Conservation (phyloP, 2,888 invertebrate species). For the Volucella inflata region DNA sequence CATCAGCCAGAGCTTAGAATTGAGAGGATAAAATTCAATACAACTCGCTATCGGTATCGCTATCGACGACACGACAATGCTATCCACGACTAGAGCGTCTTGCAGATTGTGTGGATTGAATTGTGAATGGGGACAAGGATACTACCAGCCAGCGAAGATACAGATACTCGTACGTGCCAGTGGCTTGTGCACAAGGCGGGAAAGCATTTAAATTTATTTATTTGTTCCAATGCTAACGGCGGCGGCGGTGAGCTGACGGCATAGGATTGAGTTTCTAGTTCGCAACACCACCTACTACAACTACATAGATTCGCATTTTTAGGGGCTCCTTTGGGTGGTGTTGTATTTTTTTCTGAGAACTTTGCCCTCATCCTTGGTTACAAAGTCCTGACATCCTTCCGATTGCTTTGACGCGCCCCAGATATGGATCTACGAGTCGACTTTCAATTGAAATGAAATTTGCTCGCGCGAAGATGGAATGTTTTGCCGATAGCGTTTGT, state of each 20-base stretch:
- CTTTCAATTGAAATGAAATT: conserved; percentile 66
- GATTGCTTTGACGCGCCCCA: conserved; percentile 41
- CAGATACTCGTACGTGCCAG: not conserved
- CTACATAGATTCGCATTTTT: too few relatives aligned
- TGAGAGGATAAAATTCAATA: conserved; percentile 62
- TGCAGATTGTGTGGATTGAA: conserved; percentile 53
- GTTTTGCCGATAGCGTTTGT: conserved; percentile 42
- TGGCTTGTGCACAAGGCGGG: not conserved
- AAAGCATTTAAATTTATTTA: conserved; percentile 67
- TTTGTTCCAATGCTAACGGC: conserved; percentile 62
- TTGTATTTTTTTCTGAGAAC: not conserved
- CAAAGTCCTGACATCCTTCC: conserved; percentile 27
- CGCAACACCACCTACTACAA: not conserved
- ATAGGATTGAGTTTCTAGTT: conserved; percentile 10
- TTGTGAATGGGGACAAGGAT: conserved; percentile 58
- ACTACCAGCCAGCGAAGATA: conserved; percentile 34
- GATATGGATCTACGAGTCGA: conserved; percentile 37
- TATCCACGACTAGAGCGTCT: too few relatives aligned
- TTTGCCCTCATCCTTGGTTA: conserved; percentile 34
- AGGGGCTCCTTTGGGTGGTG: too few relatives aligned
- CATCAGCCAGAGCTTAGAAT: conserved; percentile 16
- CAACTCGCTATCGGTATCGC: conserved; percentile 47
- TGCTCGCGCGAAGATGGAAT: conserved; percentile 54
- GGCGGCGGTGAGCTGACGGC: not conserved
- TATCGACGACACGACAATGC: conserved; percentile 33